A percentile compares a stretch with the other conserved stretches of the same genome.
phyloP scores from a whole-genome alignment of 2,113 vertebrate species.

The Beaufortia kweichowensis region DNA sequence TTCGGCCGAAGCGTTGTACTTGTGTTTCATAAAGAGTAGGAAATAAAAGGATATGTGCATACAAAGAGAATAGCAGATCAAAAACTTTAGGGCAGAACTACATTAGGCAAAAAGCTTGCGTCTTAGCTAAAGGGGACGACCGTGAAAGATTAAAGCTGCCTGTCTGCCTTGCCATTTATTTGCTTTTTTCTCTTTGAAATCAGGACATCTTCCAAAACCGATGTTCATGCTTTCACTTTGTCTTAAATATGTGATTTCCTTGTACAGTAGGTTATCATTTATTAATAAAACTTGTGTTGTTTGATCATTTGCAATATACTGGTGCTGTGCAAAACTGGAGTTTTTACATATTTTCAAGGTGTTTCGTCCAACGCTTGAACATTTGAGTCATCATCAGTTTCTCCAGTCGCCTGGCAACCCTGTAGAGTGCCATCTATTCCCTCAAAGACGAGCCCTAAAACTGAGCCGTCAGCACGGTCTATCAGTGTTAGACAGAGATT shows the following conservation, averaged over 20 bases:
- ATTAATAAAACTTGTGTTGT: constrained; percentile 3
- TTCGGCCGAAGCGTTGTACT: constrained; percentile 1
- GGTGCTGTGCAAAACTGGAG: not conserved
- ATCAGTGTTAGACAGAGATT: not conserved
- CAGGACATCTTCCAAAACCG: not conserved
- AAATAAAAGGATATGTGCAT: constrained; percentile 4
- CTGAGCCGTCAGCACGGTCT: constrained; percentile 14
- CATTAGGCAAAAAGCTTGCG: constrained; percentile 35
- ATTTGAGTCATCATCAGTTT: constrained; percentile 21
- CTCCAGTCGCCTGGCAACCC: constrained; percentile 42
- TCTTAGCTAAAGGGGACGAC: constrained; percentile 25
- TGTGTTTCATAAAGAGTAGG: constrained; percentile 3
- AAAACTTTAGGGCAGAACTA: not conserved
- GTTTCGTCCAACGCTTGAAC: constrained; percentile 5
- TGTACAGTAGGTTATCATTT: not conserved
- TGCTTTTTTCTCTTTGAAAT: not conserved
- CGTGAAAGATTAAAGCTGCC: constrained; percentile 34
- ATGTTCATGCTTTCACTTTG: not conserved
- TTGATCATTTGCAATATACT: not conserved
- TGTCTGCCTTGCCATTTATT: not conserved
- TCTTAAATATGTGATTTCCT: not conserved
- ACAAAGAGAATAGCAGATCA: constrained; percentile 52
- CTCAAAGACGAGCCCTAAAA: constrained; percentile 20
- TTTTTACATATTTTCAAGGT: not conserved
- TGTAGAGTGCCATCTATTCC: not conserved